Percentiles rank a stretch among this genome's conserved stretches.
phyloP scores from a whole-genome alignment of 2,888 invertebrate genomes.

The Eurois occulta region DNA sequence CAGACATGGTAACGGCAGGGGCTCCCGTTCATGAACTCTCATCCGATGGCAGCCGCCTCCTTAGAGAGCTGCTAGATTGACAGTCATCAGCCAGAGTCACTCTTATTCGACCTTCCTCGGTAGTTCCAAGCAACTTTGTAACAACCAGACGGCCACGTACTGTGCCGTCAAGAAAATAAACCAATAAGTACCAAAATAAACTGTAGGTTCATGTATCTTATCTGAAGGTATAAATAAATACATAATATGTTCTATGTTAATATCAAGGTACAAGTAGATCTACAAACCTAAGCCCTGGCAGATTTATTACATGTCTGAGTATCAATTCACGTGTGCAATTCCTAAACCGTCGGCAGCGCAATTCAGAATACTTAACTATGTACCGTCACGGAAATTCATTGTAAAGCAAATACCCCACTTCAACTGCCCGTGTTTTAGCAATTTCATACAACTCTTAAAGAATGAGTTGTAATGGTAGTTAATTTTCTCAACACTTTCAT shows the following conservation, averaged over 20 bases:
- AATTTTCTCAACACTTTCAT: not conserved
- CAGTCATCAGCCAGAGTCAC: not conserved
- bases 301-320: conserved; percentile 4
- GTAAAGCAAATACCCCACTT: not conserved
- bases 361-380: not conserved
- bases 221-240: not conserved
- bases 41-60: not conserved
- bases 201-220: not conserved
- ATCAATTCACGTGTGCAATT: conserved; percentile 8
- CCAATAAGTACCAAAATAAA: not conserved
- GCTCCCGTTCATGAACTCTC: not conserved
- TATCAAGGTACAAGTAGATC: not conserved
- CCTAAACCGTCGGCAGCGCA: not conserved
- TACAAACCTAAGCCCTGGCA: not conserved
- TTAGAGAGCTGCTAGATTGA: not conserved
- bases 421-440: not conserved
- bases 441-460: not conserved
- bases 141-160: not conserved
- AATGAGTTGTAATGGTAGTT: not conserved
- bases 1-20: not conserved
- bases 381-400: not conserved
- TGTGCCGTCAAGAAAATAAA: not conserved
- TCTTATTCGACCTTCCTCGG: not conserved
- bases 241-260: not conserved
- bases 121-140: not conserved